Evolutionary conservation across 2,797 vertebrate species (phyloP).

Genomic region (Sphaeramia orbicularis): DNA sequence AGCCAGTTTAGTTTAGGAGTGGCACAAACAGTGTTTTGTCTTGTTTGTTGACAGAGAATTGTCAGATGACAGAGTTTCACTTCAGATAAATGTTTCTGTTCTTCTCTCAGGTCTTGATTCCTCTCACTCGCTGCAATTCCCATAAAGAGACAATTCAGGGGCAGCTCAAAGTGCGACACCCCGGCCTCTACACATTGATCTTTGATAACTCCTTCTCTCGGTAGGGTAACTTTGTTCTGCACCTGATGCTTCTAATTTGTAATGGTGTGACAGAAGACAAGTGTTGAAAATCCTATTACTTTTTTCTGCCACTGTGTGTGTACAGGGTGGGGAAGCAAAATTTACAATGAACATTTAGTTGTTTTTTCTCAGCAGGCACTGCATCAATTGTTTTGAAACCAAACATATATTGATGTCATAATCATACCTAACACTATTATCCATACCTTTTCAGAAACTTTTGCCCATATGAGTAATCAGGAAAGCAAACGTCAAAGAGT

Average conservation of each 20-base stretch:
- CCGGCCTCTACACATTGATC: slow-evolving; percentile 92
- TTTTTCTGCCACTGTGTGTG: neutral
- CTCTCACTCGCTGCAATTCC: slow-evolving; percentile 93
- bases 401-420: too few relatives aligned
- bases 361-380: too few relatives aligned
- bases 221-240: slow-evolving; percentile 74
- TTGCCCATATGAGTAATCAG: too few relatives aligned
- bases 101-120: slow-evolving; percentile 92
- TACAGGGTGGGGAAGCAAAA: too few relatives aligned
- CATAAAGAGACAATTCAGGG: slow-evolving; percentile 94
- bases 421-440: too few relatives aligned
- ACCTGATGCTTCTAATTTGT: neutral
- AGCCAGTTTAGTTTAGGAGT: too few relatives aligned
- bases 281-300: neutral
- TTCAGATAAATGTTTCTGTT: slow-evolving; percentile 41
- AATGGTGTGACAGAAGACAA: neutral
- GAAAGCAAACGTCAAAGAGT: too few relatives aligned
- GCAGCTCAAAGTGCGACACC: slow-evolving; percentile 90
- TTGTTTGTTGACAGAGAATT: neutral
- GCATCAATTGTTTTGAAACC: too few relatives aligned
- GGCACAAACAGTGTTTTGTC: too few relatives aligned
- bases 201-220: slow-evolving; percentile 98
- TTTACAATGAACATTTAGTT: too few relatives aligned
- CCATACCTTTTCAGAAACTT: too few relatives aligned
- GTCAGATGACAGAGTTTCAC: slow-evolving; percentile 7